Base-by-base conservation (phyloP, 2,888 invertebrate species). In the Zygogramma bicolorata region DNA sequence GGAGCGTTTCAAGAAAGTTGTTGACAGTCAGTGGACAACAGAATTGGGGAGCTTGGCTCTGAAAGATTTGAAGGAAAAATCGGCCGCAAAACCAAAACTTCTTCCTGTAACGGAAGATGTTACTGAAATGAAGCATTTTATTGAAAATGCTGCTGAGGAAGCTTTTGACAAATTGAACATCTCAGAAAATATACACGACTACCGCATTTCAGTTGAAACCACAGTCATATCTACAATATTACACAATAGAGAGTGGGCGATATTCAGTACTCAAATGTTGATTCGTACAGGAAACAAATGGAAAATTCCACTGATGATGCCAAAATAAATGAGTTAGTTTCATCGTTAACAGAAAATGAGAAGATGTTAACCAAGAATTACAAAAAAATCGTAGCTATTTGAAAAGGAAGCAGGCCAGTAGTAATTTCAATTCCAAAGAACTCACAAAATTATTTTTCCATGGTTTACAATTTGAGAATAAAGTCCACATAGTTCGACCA, bases 31-130 rank as follows among this genome's bases (percentile, higher is more conserved):
- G 8, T 79, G 80, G 78, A 75, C 75, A 68, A 77, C 70, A 65
- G 77, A 76, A 46, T 75, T 68, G 10, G 53, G 63, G 13, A 73
- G 73, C 34, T 65, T 78, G 20, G 79, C 71, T 20, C 53, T 80
- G 5, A 80, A 80, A 75, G 73, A 79, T 68, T 46, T 80, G 6
- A 74, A 65, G 40, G 79, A 80, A 72, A 79, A 77, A 62, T 58
- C 71, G n/a, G 49, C 65, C 5, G 31, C 34, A 46, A 78, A 77
- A 60, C 69, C 70, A 20, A 73, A 75, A 68, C 68, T 38, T 34
- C 49, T 81, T 49, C 79, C 80, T 5, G 10, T 78, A 20, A 79
- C 80, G 22, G 62, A 61, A 27, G 79, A 80, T 65, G 61, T 78
- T 8, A 79, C 76, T 20, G 69, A 67, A 73, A 77, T 80, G 58